Base-by-base conservation (phyloP, 1,140 invertebrate genomes). In the Pinna nobilis region DNA sequence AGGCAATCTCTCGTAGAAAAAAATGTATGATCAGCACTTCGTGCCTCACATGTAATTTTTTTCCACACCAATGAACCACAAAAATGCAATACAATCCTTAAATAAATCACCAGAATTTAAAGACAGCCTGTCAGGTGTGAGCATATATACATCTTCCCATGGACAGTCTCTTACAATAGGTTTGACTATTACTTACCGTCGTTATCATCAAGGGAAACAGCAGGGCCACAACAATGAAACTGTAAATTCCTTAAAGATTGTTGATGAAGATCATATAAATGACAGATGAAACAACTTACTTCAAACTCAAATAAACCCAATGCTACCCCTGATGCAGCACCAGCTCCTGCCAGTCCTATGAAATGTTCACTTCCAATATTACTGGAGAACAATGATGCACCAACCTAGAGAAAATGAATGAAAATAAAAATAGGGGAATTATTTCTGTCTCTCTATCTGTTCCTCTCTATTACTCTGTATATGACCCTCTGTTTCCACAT, bases 351-450 rank as follows among this genome's bases (percentile, higher is more conserved):
- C 30, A 92, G 74, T 51, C 91, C 91, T 59, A 92, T 90, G 74
- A 92, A 92, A 84, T 92, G 91, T 33, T 91, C 91, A 71, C 90
- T 91, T 4, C 92, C 92, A 63, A 92, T 92, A 73, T 92, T 92
- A 60, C 89, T 91, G 6, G 91, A 90, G 79, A 92, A 92, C 39
- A 92, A 72, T 2, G 91, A 91, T 7, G 91, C 91, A 23, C 91
- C 92, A 30, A 92, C 90, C 91, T 91, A 61, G 20, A 53, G 15
- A 35, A 25, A 7, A 47, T 51, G 37, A 23, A 51, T 50, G n/a
- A 3, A 50, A 20, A 50, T 4, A 5, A 3, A 50, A 5, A 50
- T 4, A 20, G 47, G 47, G 25, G n/a, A 3, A 50, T 18, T 18
- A 50, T 18, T 2, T 32, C 15, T 11, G 41, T 44, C n/a, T 11